Conservation (phyloP, 2,888 invertebrate genomes). For the Hirtodrosophila duncani region DNA sequence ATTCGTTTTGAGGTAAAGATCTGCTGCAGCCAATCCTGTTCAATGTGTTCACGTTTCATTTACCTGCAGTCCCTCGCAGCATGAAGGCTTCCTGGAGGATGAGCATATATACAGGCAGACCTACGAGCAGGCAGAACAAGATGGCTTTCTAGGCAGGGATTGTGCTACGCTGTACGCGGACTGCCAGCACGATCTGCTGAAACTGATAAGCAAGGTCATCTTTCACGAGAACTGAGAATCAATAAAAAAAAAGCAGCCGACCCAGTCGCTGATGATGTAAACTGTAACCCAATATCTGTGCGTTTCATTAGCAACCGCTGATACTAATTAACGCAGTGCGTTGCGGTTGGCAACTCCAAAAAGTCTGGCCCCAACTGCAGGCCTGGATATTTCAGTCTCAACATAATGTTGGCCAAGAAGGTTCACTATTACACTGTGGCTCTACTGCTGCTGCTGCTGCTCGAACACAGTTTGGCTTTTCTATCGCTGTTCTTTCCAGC, state of each 20-base stretch:
- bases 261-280: no score
- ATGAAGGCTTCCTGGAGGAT: slow-evolving; percentile 80
- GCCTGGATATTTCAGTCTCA: slow-evolving; percentile 39
- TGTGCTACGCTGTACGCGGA: slow-evolving; percentile 64
- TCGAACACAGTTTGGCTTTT: slow-evolving; percentile 6
- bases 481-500: slow-evolving; percentile 43
- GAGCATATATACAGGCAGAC: slow-evolving; percentile 78
- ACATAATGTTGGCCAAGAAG: slow-evolving; percentile 31
- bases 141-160: slow-evolving; percentile 65
- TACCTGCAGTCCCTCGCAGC: slow-evolving; percentile 79
- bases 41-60: no score
- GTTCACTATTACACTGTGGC: slow-evolving; percentile 25
- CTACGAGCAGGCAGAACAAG: slow-evolving; percentile 73
- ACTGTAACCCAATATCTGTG: slow-evolving; percentile 23
- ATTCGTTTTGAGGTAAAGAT: slow-evolving; percentile 84
- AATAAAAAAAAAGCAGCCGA: slow-evolving; percentile 2
- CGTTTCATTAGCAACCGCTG: slow-evolving; percentile 54
- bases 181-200: slow-evolving; percentile 64
- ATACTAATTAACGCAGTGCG: slow-evolving; percentile 30
- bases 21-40: no score
- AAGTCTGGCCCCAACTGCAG: not conserved
- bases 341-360: slow-evolving; percentile 5
- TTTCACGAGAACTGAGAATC: slow-evolving; percentile 28
- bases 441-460: slow-evolving; percentile 19
- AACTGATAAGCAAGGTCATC: slow-evolving; percentile 52